These are phyloP conservation scores for Emydura subglobosa DNA, from an alignment of 2,113 vertebrate genomes.

Conservation along the genomic window DNA sequence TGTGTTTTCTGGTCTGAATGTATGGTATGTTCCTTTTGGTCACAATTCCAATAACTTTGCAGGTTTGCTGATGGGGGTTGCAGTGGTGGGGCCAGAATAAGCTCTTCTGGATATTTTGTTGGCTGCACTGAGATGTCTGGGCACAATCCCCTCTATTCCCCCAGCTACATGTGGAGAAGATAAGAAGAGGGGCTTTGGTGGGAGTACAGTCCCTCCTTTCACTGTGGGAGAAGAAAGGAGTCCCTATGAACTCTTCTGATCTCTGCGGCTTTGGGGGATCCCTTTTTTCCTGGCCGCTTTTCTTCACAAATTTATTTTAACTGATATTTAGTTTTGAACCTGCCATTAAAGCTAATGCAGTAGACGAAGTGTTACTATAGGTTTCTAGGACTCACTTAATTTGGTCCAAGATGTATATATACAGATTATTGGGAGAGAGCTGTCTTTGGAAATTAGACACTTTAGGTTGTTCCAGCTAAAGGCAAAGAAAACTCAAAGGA, in stretches of 20 bases:
- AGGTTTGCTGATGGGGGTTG: neutral
- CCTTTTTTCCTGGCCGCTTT: neutral
- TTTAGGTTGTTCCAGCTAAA: constrained; percentile 32
- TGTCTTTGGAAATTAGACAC: constrained; percentile 41
- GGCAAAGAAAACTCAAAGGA: constrained; percentile 40
- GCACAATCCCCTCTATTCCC: neutral
- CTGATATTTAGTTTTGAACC: neutral
- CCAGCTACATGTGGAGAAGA: neutral
- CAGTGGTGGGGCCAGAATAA: neutral
- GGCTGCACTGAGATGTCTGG: neutral
- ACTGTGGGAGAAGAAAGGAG: neutral
- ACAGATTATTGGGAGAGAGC: neutral
- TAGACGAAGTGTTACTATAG: neutral
- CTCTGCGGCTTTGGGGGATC: neutral
- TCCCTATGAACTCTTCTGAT: neutral
- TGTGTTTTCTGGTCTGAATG: neutral
- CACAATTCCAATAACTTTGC: neutral
- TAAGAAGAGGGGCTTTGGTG: neutral
- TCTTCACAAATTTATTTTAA: constrained; percentile 18
- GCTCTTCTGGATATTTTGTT: neutral
- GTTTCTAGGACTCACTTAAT: neutral
- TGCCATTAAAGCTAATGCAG: neutral
- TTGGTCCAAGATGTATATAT: rapidly evolving
- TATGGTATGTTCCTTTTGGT: neutral
- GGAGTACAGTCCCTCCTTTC: neutral